A percentile compares a stretch with the other conserved stretches of the same genome.
Conservation (phyloP, 2,113 vertebrate genomes). For the Trogon melanurus region DNA sequence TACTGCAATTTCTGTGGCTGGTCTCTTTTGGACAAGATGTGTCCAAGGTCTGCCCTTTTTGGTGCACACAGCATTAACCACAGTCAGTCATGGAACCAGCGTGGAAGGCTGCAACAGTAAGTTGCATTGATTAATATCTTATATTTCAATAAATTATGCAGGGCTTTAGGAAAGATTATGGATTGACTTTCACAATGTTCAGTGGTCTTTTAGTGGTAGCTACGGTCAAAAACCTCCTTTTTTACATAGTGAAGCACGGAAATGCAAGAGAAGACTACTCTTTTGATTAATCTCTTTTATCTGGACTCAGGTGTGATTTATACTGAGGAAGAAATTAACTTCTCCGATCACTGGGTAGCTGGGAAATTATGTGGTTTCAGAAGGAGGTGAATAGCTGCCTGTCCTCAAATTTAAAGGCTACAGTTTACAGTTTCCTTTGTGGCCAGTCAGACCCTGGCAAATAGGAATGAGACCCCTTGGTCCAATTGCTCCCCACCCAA, state of each 20-base stretch:
- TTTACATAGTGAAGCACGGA: background rate
- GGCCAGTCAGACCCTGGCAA: background rate
- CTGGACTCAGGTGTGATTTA: background rate
- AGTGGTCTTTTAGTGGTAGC: background rate
- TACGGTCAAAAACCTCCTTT: background rate
- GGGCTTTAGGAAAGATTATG: background rate
- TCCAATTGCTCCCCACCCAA: rapidly evolving
- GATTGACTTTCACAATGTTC: background rate
- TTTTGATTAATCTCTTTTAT: background rate
- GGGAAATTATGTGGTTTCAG: background rate
- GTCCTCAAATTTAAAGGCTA: background rate
- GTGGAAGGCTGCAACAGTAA: background rate
- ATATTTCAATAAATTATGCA: constrained; percentile 11
- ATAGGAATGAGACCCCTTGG: background rate
- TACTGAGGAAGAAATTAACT: background rate
- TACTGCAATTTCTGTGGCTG: background rate
- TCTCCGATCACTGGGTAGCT: background rate
- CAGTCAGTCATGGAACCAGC: background rate
- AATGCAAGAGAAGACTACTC: background rate
- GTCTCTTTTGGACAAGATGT: background rate
- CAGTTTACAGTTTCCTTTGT: background rate
- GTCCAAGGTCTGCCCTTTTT: background rate
- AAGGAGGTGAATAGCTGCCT: background rate
- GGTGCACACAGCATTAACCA: background rate
- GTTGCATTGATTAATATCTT: background rate